Percentiles rank a stretch among this genome's conserved stretches.
These are phyloP conservation scores for Tethya wilhelma DNA, from an alignment of 37 sponge, comb jelly and placozoan species.

Conservation along the genomic window DNA sequence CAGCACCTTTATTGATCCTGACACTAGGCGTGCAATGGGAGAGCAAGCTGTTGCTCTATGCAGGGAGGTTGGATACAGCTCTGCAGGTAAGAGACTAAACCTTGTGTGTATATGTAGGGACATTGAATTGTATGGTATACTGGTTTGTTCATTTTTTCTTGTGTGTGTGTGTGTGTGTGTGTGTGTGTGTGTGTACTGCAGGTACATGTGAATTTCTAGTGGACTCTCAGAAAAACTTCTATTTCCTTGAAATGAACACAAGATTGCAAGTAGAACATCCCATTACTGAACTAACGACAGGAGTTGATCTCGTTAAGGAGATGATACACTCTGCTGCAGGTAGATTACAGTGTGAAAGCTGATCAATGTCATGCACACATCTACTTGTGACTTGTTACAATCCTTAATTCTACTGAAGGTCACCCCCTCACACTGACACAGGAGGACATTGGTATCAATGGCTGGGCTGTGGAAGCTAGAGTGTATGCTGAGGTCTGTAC, in stretches of 20 bases:
- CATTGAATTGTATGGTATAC: too few relatives aligned
- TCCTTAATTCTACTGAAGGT: too few relatives aligned
- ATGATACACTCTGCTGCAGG: constrained; percentile 94
- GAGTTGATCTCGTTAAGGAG: constrained; percentile 92
- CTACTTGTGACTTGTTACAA: too few relatives aligned
- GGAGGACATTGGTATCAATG: constrained; percentile 91
- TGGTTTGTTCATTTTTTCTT: too few relatives aligned
- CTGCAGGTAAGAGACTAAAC: constrained; percentile 87
- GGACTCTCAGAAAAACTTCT: constrained; percentile 92
- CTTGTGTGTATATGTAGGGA: too few relatives aligned
- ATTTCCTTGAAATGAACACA: constrained; percentile 99
- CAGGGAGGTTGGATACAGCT: constrained; percentile 88
- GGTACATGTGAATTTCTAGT: constrained; percentile 99
- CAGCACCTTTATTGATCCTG: constrained; percentile 88
- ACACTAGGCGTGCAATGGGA: constrained; percentile 88
- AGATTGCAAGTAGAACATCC: constrained; percentile 99
- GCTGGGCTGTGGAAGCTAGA: constrained; percentile 95
- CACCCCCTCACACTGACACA: constrained; percentile 73
- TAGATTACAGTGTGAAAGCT: too few relatives aligned
- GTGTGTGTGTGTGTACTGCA: too few relatives aligned
- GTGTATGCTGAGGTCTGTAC: constrained; percentile 91
- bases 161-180: too few relatives aligned
- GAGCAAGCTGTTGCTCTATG: constrained; percentile 90
- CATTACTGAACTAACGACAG: constrained; percentile 97
- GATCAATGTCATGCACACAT: too few relatives aligned